Evolutionary conservation across 2,113 vertebrate genomes (phyloP).

Genomic region (Laticauda laticaudata): DNA sequence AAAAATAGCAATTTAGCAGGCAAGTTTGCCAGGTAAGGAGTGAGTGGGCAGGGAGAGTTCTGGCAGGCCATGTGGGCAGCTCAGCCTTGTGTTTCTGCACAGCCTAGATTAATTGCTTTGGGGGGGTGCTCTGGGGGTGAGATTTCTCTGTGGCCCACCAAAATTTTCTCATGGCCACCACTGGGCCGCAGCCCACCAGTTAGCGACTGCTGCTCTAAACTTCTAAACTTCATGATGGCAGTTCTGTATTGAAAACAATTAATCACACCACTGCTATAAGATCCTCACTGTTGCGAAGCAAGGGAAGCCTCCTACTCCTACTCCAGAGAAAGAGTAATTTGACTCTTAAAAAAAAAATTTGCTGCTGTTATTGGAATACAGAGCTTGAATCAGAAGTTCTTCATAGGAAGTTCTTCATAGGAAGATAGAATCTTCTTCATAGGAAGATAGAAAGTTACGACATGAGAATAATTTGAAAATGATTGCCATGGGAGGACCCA

Average conservation of each 20-base stretch:
- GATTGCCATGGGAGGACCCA: background rate
- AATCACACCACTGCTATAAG: background rate
- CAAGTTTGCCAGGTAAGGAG: too few species aligned
- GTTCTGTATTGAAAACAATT: background rate
- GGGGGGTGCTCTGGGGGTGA: too few species aligned
- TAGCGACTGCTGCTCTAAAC: background rate
- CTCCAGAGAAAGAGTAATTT: background rate
- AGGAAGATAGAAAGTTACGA: background rate
- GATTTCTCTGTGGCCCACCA: too few species aligned
- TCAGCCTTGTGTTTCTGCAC: too few species aligned
- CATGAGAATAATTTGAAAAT: background rate
- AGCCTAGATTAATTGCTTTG: too few species aligned
- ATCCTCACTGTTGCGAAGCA: background rate
- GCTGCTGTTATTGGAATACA: background rate
- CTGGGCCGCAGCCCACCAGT: too few species aligned
- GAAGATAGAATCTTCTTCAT: too few species aligned
- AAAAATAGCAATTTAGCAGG: too few species aligned
- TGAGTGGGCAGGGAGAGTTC: too few species aligned
- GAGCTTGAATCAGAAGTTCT: background rate
- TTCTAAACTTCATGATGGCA: background rate
- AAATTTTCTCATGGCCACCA: too few species aligned
- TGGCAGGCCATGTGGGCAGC: too few species aligned
- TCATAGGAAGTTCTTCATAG: background rate
- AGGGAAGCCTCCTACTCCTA: background rate
- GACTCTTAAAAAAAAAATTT: background rate